phyloP scores from a whole-genome alignment of 1,140 invertebrate species.

The Amyelois transitella region DNA sequence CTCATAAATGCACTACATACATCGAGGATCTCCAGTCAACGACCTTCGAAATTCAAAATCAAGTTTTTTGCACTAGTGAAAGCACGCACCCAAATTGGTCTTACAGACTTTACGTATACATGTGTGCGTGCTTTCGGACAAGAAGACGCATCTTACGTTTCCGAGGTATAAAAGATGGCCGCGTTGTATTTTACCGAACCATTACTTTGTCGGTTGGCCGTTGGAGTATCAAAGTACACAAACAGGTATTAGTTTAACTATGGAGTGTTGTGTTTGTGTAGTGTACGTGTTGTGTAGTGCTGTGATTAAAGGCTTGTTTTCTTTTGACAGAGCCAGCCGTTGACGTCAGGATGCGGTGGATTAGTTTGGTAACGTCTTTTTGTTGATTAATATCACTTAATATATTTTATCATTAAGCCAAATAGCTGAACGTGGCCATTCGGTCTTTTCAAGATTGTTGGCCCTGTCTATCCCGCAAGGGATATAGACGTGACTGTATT shows the following conservation, averaged over 20 bases:
- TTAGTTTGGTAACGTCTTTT: constrained; percentile 48
- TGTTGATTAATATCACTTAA: too few species aligned
- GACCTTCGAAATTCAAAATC: neutral
- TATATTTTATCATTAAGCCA: too few species aligned
- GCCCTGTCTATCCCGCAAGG: too few species aligned
- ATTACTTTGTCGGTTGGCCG: constrained; percentile 38
- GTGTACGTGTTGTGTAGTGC: constrained; percentile 16
- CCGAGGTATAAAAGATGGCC: constrained; percentile 69
- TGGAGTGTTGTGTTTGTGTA: too few species aligned
- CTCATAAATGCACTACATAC: too few species aligned
- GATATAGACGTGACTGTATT: too few species aligned
- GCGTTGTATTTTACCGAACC: constrained; percentile 50
- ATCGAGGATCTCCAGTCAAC: neutral
- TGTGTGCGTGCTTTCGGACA: constrained; percentile 42
- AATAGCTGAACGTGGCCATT: too few species aligned
- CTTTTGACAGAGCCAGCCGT: constrained; percentile 54
- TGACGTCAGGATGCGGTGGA: constrained; percentile 49
- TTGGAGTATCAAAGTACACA: neutral
- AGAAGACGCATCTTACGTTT: constrained; percentile 57
- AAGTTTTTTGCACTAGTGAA: constrained; percentile 21
- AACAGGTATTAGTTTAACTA: neutral
- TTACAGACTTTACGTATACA: constrained; percentile 19
- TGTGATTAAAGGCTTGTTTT: constrained; percentile 43
- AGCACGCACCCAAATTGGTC: constrained; percentile 40
- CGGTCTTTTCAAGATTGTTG: too few species aligned